A percentile compares a stretch with the other conserved stretches of the same genome.
Conservation (phyloP, 2,113 vertebrate genomes). For the Dolichallabes microphthalmus region DNA sequence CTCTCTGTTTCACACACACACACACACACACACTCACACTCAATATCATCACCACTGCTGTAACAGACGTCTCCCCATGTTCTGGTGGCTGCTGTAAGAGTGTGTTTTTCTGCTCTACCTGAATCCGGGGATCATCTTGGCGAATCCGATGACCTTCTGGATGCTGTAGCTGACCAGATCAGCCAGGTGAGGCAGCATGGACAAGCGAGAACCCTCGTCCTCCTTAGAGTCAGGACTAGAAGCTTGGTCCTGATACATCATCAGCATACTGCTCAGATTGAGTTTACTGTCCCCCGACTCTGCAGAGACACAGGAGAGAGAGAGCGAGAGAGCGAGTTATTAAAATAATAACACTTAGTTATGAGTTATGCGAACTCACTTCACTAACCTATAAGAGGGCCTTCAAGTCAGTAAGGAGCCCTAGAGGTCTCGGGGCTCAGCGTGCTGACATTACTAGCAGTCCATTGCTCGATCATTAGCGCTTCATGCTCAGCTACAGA, state of each 20-base stretch:
- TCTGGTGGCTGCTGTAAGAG: too few species aligned
- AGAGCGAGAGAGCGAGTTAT: not conserved
- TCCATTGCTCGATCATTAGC: not conserved
- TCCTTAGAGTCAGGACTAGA: conserved; percentile 74
- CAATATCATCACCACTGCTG: not conserved
- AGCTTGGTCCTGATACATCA: conserved; percentile 76
- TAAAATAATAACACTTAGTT: too few species aligned
- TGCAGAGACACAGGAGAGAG: conserved; percentile 48
- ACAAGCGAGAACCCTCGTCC: conserved; percentile 73
- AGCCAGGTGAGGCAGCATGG: conserved; percentile 93
- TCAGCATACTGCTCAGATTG: conserved; percentile 78
- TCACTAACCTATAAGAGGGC: too few species aligned
- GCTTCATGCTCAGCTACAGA: not conserved
- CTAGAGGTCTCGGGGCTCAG: not conserved
- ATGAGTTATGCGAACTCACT: too few species aligned
- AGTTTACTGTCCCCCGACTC: conserved; percentile 75
- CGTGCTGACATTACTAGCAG: not conserved
- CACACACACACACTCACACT: conserved; percentile 17
- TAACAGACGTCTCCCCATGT: not conserved
- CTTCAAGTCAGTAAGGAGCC: not conserved
- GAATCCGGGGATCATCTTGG: conserved; percentile 98
- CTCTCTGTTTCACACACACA: conserved; percentile 62
- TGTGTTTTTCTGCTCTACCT: conserved; percentile 70
- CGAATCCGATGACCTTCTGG: conserved; percentile 95
- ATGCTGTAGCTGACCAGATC: conserved; percentile 98